Evolutionary conservation across 2,888 invertebrate species (phyloP).

Genomic region (Lacanobia wlatinum): DNA sequence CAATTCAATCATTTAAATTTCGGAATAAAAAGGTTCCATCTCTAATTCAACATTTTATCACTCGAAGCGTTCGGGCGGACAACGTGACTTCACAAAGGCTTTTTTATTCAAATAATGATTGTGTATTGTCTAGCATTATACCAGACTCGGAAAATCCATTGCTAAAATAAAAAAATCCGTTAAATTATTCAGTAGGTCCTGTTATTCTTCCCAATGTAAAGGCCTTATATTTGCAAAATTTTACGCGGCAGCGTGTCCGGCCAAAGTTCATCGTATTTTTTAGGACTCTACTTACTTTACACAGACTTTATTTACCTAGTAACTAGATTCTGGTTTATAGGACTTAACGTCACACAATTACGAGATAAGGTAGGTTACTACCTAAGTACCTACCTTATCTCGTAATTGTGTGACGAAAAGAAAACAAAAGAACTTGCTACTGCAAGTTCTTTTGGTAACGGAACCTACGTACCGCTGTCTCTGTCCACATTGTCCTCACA

Average conservation of each 20-base stretch:
- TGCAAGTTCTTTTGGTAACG: neutral
- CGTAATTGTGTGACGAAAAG: too few species aligned
- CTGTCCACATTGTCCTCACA: neutral
- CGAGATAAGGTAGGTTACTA: neutral
- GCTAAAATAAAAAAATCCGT: conserved; percentile 45
- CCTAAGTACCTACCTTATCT: too few species aligned
- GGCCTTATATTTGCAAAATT: neutral
- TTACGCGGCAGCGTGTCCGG: neutral
- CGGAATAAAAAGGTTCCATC: conserved; percentile 7
- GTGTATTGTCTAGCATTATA: conserved; percentile 40
- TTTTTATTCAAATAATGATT: conserved; percentile 42
- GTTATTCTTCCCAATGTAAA: conserved; percentile 22
- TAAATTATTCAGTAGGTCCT: conserved; percentile 66
- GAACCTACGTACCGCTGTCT: neutral
- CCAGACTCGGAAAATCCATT: conserved; percentile 47
- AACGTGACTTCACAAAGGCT: conserved; percentile 24
- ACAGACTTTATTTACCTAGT: too few species aligned
- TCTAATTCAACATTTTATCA: conserved; percentile 36
- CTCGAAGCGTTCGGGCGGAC: conserved; percentile 6
- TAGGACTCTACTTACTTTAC: too few species aligned
- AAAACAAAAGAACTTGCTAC: too few species aligned
- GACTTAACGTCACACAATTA: neutral
- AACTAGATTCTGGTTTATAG: too few species aligned
- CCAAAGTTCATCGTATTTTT: too few species aligned
- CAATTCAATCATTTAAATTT: conserved; percentile 15